phyloP scores from a whole-genome alignment of 2,797 vertebrate genomes.

The Enteromius argenteus region DNA sequence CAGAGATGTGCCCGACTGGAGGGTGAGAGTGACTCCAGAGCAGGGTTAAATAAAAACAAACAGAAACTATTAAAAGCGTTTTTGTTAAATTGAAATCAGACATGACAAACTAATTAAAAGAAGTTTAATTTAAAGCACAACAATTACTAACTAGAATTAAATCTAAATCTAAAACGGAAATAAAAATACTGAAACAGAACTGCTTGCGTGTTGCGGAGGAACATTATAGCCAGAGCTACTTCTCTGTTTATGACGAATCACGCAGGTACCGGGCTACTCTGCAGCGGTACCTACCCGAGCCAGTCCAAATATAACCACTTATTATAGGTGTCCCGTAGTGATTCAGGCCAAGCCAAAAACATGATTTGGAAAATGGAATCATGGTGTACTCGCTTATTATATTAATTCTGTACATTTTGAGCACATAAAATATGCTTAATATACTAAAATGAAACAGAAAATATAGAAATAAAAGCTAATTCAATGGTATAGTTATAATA shows the following conservation, averaged over 20 bases:
- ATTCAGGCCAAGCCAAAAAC: too few species aligned
- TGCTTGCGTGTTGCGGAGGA: too few species aligned
- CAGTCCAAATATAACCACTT: too few species aligned
- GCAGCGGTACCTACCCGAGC: too few species aligned
- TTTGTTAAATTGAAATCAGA: background rate
- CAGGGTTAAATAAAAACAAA: background rate
- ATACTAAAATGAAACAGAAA: background rate
- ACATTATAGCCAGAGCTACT: too few species aligned
- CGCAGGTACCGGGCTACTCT: too few species aligned
- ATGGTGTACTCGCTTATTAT: too few species aligned
- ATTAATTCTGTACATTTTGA: too few species aligned
- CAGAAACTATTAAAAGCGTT: background rate
- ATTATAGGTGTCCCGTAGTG: too few species aligned
- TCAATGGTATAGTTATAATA: background rate
- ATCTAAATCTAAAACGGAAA: background rate
- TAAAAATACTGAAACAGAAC: background rate
- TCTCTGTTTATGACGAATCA: too few species aligned
- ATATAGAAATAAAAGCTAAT: background rate
- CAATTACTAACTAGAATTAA: background rate
- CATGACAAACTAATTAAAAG: background rate
- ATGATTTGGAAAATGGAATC: too few species aligned
- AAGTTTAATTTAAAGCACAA: background rate
- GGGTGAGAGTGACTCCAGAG: conserved; percentile 72
- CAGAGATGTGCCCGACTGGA: conserved; percentile 80
- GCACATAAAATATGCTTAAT: background rate